These are phyloP conservation scores for Lepus townsendii DNA, from an alignment of 2,797 vertebrate species.

Conservation along the genomic window DNA sequence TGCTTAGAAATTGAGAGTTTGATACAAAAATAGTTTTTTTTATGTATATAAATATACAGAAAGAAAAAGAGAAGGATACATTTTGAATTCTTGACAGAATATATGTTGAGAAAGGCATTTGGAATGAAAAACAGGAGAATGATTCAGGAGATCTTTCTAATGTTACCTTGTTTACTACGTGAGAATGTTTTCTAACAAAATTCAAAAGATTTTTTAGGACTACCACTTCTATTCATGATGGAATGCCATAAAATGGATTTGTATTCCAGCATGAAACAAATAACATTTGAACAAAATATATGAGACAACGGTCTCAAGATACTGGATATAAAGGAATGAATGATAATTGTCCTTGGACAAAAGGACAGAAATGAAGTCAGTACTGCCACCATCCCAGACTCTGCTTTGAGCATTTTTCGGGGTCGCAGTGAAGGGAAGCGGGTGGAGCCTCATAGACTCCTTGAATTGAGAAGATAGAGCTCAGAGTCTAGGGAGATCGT, in stretches of 20 bases:
- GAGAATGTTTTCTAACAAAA: neutral
- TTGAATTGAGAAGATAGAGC: neutral
- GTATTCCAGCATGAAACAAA: neutral
- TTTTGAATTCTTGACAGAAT: constrained; percentile 7
- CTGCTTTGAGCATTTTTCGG: neutral
- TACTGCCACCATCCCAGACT: neutral
- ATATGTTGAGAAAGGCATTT: neutral
- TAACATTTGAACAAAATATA: neutral
- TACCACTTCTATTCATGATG: neutral
- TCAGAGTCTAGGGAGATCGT: neutral
- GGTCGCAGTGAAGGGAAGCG: neutral
- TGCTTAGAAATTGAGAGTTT: constrained; percentile 7
- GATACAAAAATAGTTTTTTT: neutral
- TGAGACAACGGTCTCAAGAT: neutral
- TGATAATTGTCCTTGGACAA: neutral
- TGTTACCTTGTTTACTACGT: neutral
- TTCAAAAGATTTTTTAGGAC: constrained; percentile 9
- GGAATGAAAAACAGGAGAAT: neutral
- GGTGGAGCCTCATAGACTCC: too few species aligned
- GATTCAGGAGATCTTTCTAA: neutral
- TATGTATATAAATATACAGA: neutral
- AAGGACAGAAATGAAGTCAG: neutral
- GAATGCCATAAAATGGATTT: constrained; percentile 12
- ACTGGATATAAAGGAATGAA: neutral
- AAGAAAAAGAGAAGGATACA: neutral